Base-by-base conservation (phyloP, 2,113 vertebrate species). In the Cervus canadensis region DNA sequence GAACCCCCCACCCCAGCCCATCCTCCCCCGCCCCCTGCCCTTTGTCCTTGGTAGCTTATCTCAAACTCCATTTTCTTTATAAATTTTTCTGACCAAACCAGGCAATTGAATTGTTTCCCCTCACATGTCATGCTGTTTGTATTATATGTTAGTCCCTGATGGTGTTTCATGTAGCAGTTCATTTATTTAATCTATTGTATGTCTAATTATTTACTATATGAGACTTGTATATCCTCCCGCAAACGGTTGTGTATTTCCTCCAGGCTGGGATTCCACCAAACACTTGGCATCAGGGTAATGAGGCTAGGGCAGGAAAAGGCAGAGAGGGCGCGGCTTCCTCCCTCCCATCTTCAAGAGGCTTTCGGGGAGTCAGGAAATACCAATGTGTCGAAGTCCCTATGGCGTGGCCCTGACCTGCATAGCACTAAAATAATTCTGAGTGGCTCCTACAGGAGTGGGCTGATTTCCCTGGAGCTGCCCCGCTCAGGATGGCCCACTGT, bases 21-120 rank as follows among this genome's bases (percentile, higher is more conserved):
- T 4, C 23, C 57, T 11, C 33, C 16, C 26, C 28, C 0, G 0
- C 3, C 2, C 30, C 28, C 60, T 3, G 0, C 64, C 33, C n/a
- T 0, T 28, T 74, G 62, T 30, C 59, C 23, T 78, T 92, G 60
- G 23, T 43, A 13, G 17, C 26, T 59, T 92, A 71, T 45, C 48
- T 92, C 40, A 67, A 76, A 78, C 94, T 92, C 11, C 23, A 52
- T 89, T 79, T 96, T 62, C 54, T 64, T 28, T 28, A 57, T 26
- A 84, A 21, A n/a, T 28, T 81, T 91, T 89, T 30, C 17, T 86
- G 26, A 14, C 36, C 67, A 96, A 94, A 54, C 7, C 4, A 91
- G 28, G 2, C 12, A 52, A 5, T 89, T 54, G 56, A 45, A 40
- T 86, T 33, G 67, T 62, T 89, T 71, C 67, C 30, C 12, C 30